phyloP scores from a whole-genome alignment of 2,797 vertebrate genomes.

The Sphenodon punctatus region DNA sequence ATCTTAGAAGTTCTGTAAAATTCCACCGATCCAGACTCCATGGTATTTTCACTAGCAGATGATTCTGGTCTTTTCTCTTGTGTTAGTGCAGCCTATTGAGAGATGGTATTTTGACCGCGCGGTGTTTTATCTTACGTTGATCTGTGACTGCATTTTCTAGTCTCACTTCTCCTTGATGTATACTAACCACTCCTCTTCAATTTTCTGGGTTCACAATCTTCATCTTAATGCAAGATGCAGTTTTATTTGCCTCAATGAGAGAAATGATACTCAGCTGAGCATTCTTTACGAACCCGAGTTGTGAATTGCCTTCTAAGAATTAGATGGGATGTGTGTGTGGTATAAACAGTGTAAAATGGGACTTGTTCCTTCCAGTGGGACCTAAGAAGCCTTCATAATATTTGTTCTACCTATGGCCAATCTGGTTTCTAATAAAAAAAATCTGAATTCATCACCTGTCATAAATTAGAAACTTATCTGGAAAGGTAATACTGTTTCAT shows the following conservation, averaged over 20 bases:
- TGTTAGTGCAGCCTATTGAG: rapidly evolving
- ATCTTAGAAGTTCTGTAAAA: too few species aligned
- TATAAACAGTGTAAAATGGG: conserved; percentile 38
- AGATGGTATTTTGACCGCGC: background rate
- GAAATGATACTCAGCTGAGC: background rate
- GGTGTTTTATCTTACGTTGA: background rate
- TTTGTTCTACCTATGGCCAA: background rate
- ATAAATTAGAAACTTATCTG: background rate
- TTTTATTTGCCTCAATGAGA: background rate
- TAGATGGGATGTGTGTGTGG: conserved; percentile 30
- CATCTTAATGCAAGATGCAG: background rate
- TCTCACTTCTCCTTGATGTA: background rate
- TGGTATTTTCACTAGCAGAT: background rate
- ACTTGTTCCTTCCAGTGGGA: conserved; percentile 16
- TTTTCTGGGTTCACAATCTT: background rate
- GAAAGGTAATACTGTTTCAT: background rate
- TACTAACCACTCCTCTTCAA: rapidly evolving
- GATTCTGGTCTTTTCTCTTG: rapidly evolving
- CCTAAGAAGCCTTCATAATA: background rate
- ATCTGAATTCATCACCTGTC: background rate
- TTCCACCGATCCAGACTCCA: too few species aligned
- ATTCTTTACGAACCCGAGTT: background rate
- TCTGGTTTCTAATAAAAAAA: background rate
- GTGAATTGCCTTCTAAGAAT: background rate
- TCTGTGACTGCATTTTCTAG: background rate